Percentiles rank a stretch among this genome's conserved stretches.
Conservation (phyloP, 2,113 vertebrate species). For the Balaeniceps rex region DNA sequence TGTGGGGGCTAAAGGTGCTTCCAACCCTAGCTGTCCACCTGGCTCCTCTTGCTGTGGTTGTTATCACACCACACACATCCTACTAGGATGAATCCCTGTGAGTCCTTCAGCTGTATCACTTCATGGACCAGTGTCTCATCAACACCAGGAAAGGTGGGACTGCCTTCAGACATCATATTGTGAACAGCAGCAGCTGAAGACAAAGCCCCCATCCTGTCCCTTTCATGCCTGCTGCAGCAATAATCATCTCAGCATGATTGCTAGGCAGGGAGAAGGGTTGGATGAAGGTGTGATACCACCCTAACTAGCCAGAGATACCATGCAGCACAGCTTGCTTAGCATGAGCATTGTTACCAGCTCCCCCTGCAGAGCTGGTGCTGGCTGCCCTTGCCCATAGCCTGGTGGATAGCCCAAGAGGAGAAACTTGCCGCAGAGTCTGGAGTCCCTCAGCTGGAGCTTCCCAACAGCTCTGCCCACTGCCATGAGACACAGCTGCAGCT, state of each 20-base stretch:
- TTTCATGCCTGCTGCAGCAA: not conserved
- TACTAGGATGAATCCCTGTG: rapidly evolving
- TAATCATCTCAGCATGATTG: not conserved
- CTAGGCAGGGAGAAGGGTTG: not conserved
- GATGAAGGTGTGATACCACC: not conserved
- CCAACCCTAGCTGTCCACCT: not conserved
- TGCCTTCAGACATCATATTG: not conserved
- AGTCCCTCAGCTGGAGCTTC: not conserved
- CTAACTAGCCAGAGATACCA: not conserved
- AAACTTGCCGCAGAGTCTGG: not conserved
- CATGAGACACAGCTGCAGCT: not conserved
- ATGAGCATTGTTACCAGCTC: not conserved
- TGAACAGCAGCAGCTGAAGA: not conserved
- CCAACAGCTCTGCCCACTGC: not conserved
- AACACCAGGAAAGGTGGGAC: not conserved
- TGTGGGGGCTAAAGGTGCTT: not conserved
- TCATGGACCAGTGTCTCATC: not conserved
- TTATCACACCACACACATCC: not conserved
- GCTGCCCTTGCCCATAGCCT: not conserved
- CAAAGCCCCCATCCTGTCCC: not conserved
- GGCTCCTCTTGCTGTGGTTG: not conserved
- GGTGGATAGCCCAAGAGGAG: not conserved
- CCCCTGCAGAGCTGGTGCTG: not conserved
- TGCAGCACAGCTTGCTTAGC: not conserved
- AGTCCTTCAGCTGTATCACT: not conserved